Conservation (phyloP, 2,888 invertebrate genomes). For the Lithophane ornitopus region DNA sequence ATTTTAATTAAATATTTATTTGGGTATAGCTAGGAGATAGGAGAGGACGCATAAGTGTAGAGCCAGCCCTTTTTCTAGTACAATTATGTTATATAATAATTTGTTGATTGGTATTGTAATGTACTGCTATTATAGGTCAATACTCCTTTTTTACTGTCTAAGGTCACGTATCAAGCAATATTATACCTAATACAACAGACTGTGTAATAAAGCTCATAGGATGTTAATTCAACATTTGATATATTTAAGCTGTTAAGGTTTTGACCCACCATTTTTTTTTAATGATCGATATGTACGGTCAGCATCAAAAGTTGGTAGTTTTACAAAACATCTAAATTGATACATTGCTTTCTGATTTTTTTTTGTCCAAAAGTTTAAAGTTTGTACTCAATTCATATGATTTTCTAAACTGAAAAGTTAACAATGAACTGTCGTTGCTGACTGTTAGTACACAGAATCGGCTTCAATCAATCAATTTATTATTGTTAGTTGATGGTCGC, state of each 20-base stretch:
- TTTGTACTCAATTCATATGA: not conserved
- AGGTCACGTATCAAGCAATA: constrained; percentile 27
- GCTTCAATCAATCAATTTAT: constrained; percentile 13
- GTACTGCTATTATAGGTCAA: constrained; percentile 6
- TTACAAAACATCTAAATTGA: not conserved
- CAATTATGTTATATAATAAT: constrained; percentile 36
- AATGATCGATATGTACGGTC: not conserved
- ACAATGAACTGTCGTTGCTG: not conserved
- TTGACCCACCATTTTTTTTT: not conserved
- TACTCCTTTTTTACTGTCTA: not conserved
- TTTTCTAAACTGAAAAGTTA: not conserved
- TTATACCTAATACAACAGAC: constrained; percentile 34
- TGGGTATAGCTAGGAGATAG: not conserved
- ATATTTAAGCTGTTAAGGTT: not conserved
- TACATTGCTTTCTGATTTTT: not conserved
- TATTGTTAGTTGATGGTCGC: not conserved
- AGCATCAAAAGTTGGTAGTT: not conserved
- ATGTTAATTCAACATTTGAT: not conserved
- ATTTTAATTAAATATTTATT: constrained; percentile 16
- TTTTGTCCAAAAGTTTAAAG: not conserved
- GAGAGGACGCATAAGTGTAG: not conserved
- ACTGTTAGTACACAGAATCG: not conserved
- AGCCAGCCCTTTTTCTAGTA: constrained; percentile 38
- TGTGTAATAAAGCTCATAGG: constrained; percentile 7
- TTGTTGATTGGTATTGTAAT: constrained; percentile 15